These are phyloP conservation scores for Stegana nigrithorax DNA, from an alignment of 2,888 invertebrate species.

Conservation along the genomic window DNA sequence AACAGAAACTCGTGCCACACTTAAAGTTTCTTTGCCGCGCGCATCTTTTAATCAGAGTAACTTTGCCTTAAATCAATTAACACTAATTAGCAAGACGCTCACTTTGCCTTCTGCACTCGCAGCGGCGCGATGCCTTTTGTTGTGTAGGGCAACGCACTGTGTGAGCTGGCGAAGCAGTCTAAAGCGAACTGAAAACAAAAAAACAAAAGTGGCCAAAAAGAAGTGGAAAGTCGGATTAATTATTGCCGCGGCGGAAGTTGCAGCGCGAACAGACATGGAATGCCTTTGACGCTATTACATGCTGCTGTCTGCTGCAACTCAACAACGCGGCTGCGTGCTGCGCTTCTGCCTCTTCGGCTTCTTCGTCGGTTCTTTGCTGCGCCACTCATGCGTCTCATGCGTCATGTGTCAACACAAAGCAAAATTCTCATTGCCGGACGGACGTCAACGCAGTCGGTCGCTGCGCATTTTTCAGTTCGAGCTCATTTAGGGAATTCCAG, in stretches of 20 bases:
- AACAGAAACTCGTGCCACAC: background rate
- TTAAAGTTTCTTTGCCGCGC: slow-evolving; percentile 3
- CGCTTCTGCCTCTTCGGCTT: too few relatives aligned
- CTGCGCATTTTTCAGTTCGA: slow-evolving; percentile 15
- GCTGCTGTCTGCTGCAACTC: background rate
- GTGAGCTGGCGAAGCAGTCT: background rate
- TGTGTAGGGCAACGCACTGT: background rate
- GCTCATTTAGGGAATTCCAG: slow-evolving; percentile 22
- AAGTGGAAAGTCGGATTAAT: slow-evolving; percentile 11
- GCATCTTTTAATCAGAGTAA: slow-evolving; percentile 53
- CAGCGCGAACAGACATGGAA: slow-evolving; percentile 2
- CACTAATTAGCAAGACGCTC: too few relatives aligned
- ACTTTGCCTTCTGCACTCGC: too few relatives aligned
- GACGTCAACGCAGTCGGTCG: background rate
- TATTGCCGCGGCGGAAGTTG: background rate
- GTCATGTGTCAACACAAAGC: slow-evolving; percentile 1
- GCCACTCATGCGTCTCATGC: background rate
- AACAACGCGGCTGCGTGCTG: too few relatives aligned
- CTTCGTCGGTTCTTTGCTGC: too few relatives aligned
- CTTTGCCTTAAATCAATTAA: slow-evolving; percentile 61
- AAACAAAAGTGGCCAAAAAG: background rate
- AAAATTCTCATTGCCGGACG: background rate
- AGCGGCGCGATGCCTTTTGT: background rate
- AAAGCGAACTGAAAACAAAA: background rate
- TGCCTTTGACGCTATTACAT: slow-evolving; percentile 1